Percentiles rank a stretch among this genome's conserved stretches.
These are phyloP conservation scores for Empidonax traillii DNA, from an alignment of 2,113 vertebrate species.

Conservation along the genomic window DNA sequence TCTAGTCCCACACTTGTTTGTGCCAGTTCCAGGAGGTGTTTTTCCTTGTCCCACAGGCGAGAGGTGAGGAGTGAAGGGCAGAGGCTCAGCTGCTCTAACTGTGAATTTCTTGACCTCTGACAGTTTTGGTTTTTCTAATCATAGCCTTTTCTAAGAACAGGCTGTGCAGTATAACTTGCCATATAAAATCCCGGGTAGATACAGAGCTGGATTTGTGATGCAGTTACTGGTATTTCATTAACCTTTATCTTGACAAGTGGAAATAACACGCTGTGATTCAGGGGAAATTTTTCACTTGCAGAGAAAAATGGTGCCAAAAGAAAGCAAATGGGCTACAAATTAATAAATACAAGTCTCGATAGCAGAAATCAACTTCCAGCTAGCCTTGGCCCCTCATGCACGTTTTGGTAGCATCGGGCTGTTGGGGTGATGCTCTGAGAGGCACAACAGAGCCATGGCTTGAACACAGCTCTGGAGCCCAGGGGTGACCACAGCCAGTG, in stretches of 20 bases:
- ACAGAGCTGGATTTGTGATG: constrained; percentile 21
- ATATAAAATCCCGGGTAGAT: constrained; percentile 10
- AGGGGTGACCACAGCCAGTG: not conserved
- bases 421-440: rapidly evolving
- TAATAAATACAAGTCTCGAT: not conserved
- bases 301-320: constrained; percentile 38
- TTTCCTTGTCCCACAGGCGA: not conserved
- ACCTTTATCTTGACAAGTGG: constrained; percentile 64
- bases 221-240: constrained; percentile 62
- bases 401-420: not conserved
- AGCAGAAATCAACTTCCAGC: not conserved
- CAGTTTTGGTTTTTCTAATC: not conserved
- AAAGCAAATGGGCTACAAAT: not conserved
- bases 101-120: constrained; percentile 17
- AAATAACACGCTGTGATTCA: constrained; percentile 52
- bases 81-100: not conserved
- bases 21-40: not conserved
- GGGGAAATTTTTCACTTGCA: constrained; percentile 42
- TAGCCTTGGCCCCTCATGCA: not conserved
- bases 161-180: not conserved
- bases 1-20: not conserved
- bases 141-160: constrained; percentile 11
- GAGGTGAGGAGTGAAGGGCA: not conserved
- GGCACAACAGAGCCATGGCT: rapidly evolving
- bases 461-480: not conserved